Base-by-base conservation (phyloP, 2,888 invertebrate species). In the Polietes domitor region DNA sequence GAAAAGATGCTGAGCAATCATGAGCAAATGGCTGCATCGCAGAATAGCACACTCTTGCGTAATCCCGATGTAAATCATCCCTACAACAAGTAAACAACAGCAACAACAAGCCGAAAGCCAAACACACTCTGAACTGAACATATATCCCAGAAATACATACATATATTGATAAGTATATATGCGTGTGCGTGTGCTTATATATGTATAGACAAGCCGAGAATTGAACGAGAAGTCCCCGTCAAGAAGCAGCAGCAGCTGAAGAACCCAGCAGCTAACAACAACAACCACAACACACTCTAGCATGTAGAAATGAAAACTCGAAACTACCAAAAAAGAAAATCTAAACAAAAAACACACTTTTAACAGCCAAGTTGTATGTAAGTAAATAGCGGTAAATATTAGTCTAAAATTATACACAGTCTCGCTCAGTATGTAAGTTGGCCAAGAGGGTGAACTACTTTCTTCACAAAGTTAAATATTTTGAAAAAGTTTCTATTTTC, bases 1-100 rank as follows among this genome's bases (percentile, higher is more conserved):
- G 92, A 92, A 85, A 92, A 92, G 88, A 92, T 92, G 89, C 88
- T 92, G 86, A 90, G 90, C 83, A 89, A 88, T 81, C 89, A 90
- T 55, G 89, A 90, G 63, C 85, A 86, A 75, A 73, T 87, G 80
- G 88, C 91, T 55, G 90, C 88, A 76, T 91, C 89, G 85, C 90
- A 90, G 82, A 91, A 89, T 86, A 91, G 89, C 85, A 91, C 92
- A 58, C 86, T 92, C 55, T 89, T 91, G 88, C 90, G 92, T 19
- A 89, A 89, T 81, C 89, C 92, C 81, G 92, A 91, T 88, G 90
- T 91, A 87, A 91, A 89, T 88, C 88, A 91, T 88, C 89, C 90
- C 80, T 91, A 91, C 85, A 89, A 89, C 86, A 91, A 91, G 89
- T 91, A 89, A 90, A n/a, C n/a, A n/a, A n/a, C n/a, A 87, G 63